phyloP scores from a whole-genome alignment of 2,113 vertebrate genomes.

The Burhinus oedicnemus region DNA sequence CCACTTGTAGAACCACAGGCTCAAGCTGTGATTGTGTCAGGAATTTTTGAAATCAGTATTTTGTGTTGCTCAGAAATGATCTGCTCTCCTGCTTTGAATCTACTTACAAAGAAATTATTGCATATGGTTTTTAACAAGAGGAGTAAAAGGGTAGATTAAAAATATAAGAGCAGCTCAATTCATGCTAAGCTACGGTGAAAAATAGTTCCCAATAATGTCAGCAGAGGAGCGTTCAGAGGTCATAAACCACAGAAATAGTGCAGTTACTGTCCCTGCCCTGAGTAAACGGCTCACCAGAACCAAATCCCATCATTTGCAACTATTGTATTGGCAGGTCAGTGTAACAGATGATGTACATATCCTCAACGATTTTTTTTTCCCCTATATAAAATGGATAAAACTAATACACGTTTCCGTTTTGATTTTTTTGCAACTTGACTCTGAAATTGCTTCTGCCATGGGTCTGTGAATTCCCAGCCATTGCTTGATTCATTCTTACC shows the following conservation, averaged over 20 bases:
- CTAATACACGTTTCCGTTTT: fast-evolving
- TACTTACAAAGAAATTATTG: not conserved
- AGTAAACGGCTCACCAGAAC: not conserved
- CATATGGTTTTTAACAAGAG: not conserved
- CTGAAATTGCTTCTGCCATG: not conserved
- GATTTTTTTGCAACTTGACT: not conserved
- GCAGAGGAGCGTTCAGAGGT: not conserved
- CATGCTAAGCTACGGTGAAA: not conserved
- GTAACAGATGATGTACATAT: not conserved
- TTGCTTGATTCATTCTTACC: not conserved
- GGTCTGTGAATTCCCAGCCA: not conserved
- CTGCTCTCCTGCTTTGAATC: not conserved
- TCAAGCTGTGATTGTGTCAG: not conserved
- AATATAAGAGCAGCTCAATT: not conserved
- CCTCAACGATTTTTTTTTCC: not conserved
- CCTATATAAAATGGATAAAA: not conserved
- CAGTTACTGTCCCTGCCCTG: not conserved
- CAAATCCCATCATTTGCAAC: not conserved
- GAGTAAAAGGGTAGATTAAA: not conserved
- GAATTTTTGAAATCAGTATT: constrained; percentile 1
- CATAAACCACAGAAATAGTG: constrained; percentile 5
- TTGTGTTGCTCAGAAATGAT: not conserved
- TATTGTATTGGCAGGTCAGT: not conserved
- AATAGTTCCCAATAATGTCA: not conserved
- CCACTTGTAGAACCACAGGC: not conserved